Evolutionary conservation across 2,113 vertebrate genomes (phyloP).

Genomic region (Agelaius phoeniceus): DNA sequence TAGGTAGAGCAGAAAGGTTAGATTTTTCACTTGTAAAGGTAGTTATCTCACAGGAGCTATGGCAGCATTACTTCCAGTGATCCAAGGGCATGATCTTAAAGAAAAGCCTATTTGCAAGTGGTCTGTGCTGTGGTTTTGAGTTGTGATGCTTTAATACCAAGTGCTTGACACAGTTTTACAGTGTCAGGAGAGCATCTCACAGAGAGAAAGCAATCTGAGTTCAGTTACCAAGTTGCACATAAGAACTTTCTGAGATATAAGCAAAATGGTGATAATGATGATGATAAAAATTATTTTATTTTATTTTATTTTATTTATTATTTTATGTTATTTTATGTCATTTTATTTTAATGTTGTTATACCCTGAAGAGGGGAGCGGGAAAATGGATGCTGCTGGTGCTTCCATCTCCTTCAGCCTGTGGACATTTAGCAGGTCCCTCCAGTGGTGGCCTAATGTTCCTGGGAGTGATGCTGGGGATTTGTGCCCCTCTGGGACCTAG

Average conservation of each 20-base stretch:
- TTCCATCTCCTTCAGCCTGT: neutral
- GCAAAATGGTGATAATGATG: too few relatives aligned
- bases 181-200: slow-evolving; percentile 32
- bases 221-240: neutral
- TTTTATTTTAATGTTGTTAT: neutral
- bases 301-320: neutral
- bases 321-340: neutral
- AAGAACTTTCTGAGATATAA: neutral
- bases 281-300: neutral
- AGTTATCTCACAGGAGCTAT: neutral
- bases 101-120: neutral
- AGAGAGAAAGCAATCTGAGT: neutral
- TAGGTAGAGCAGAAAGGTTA: neutral
- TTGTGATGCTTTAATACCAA: neutral
- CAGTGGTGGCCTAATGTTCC: neutral
- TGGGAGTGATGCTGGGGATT: neutral
- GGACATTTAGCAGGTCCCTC: neutral
- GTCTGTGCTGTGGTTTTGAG: neutral
- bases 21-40: neutral
- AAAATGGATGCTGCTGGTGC: neutral
- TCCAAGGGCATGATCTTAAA: neutral
- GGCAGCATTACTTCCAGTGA: neutral
- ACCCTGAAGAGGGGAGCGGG: neutral
- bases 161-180: slow-evolving; percentile 54
- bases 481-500: neutral